phyloP scores from a whole-genome alignment of 2,797 vertebrate genomes.

The Clarias laeviceps region DNA sequence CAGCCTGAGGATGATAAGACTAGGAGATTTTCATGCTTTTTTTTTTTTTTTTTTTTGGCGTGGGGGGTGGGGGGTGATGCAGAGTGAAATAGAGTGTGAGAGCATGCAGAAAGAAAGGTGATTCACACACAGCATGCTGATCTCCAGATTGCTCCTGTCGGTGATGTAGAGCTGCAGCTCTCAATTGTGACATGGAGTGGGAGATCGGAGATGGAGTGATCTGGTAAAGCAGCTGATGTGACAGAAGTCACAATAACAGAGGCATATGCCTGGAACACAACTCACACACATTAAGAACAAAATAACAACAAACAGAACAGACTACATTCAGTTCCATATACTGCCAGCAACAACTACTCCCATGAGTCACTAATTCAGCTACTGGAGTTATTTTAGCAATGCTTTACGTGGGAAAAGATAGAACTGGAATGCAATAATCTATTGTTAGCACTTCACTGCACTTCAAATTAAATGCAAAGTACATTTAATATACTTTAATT shows the following conservation, averaged over 20 bases:
- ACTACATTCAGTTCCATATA: constrained; percentile 17
- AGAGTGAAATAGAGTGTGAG: constrained; percentile 33
- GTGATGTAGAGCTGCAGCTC: constrained; percentile 65
- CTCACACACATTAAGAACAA: constrained; percentile 22
- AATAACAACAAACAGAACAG: constrained; percentile 33
- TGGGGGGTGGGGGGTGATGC: constrained; percentile 28
- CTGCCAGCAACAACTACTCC: constrained; percentile 32
- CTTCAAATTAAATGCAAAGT: constrained; percentile 1
- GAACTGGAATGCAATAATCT: neutral
- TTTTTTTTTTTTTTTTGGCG: constrained; percentile 45
- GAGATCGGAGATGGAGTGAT: constrained; percentile 61
- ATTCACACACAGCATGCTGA: constrained; percentile 31
- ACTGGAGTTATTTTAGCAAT: constrained; percentile 24
- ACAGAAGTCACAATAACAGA: constrained; percentile 71
- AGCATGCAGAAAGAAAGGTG: constrained; percentile 40
- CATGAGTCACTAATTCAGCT: constrained; percentile 33
- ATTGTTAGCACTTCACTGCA: neutral
- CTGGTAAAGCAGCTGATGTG: constrained; percentile 67
- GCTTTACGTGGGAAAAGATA: constrained; percentile 21
- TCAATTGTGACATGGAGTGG: constrained; percentile 61
- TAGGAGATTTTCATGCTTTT: constrained; percentile 41
- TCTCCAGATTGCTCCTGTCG: constrained; percentile 60
- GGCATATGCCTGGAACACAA: constrained; percentile 63
- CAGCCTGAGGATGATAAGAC: constrained; percentile 52
- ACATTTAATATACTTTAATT: neutral